Evolutionary conservation across 1,140 invertebrate genomes (phyloP).

Genomic region (Dendroctonus valens): DNA sequence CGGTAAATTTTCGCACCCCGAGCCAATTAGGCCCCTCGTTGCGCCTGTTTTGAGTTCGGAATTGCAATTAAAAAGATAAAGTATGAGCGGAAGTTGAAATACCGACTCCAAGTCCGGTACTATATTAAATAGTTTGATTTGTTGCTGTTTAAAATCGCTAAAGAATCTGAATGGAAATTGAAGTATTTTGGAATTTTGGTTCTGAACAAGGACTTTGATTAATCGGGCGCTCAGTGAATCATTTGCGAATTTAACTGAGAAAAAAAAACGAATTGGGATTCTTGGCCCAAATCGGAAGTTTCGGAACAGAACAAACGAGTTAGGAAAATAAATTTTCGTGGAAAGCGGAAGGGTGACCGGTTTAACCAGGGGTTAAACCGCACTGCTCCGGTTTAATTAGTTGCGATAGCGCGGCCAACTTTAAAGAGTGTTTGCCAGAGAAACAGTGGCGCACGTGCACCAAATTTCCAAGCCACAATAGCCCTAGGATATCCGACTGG

Average conservation of each 20-base stretch:
- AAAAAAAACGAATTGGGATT: not conserved
- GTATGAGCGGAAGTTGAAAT: constrained; percentile 23
- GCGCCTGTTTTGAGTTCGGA: constrained; percentile 15
- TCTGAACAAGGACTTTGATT: too few species aligned
- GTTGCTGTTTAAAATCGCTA: too few species aligned
- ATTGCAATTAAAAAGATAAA: constrained; percentile 30
- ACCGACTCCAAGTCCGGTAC: not conserved
- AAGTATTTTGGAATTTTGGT: too few species aligned
- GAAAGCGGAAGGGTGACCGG: constrained; percentile 23
- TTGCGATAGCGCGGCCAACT: constrained; percentile 12
- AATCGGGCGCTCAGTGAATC: too few species aligned
- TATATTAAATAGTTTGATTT: too few species aligned
- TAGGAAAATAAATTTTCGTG: constrained; percentile 27
- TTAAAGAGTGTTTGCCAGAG: too few species aligned
- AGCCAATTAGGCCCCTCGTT: constrained; percentile 19
- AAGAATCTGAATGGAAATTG: too few species aligned
- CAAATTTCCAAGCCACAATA: too few species aligned
- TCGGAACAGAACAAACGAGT: constrained; percentile 1
- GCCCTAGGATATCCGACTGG: too few species aligned
- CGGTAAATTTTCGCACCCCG: constrained; percentile 30
- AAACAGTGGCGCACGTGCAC: too few species aligned
- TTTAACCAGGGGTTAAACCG: constrained; percentile 32
- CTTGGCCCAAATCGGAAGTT: constrained; percentile 10
- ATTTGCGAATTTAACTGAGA: too few species aligned
- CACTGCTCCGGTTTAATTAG: constrained; percentile 31